These are phyloP conservation scores for Acrocephalus scirpaceus DNA, from an alignment of 2,797 vertebrate species.

Conservation along the genomic window DNA sequence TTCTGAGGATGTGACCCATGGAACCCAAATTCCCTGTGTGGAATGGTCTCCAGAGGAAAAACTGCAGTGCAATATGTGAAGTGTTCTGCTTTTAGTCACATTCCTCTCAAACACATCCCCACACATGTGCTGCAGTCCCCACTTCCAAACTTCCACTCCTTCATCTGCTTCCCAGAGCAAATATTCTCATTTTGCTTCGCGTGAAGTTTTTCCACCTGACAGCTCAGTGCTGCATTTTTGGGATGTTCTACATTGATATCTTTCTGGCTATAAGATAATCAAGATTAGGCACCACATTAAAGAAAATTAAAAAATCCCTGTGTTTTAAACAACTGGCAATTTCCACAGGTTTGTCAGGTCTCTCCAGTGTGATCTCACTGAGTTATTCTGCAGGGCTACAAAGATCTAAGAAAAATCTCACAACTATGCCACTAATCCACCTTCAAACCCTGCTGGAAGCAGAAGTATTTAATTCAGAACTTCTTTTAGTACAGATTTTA, in stretches of 20 bases:
- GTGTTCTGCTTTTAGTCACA: not conserved
- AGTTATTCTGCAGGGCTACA: not conserved
- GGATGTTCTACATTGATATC: not conserved
- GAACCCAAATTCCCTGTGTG: not conserved
- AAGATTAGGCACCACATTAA: not conserved
- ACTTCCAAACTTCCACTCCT: not conserved
- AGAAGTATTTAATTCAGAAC: not conserved
- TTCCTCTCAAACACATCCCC: not conserved
- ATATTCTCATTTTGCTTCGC: not conserved
- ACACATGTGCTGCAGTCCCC: not conserved
- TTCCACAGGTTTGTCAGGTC: not conserved
- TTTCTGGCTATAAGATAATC: not conserved
- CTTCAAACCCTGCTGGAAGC: not conserved
- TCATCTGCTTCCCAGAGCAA: slow-evolving; percentile 49
- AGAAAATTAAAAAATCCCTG: not conserved
- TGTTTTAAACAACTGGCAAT: not conserved
- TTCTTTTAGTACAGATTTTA: not conserved
- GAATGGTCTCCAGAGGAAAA: not conserved
- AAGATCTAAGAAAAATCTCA: not conserved
- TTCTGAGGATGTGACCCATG: not conserved
- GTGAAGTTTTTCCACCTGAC: not conserved
- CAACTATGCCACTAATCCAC: not conserved
- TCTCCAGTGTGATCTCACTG: not conserved
- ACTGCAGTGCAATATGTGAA: not conserved
- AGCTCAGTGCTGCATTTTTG: not conserved